Evolutionary conservation across 1,140 invertebrate genomes (phyloP), one percentile per base, ranked within the genome.

Genomic region (Drosophila kanapiae): DNA sequence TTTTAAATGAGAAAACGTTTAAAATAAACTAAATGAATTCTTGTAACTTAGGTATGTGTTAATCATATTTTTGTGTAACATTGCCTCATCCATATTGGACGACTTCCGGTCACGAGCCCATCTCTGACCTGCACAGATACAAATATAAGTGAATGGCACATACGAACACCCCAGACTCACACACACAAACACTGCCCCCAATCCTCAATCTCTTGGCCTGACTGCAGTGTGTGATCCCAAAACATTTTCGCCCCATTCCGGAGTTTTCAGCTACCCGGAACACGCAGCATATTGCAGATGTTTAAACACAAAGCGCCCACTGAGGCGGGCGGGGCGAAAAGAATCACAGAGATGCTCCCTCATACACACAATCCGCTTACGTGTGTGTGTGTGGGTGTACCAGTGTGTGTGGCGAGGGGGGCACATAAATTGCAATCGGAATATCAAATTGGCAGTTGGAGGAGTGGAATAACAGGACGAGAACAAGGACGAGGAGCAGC

Each of bases 391-490:
- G 16, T 29, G n/a, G 53, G 18, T 63, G 60, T 37, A n/a, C n/a
- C 13, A 11, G 63, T n/a, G 47, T 58, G 40, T 60, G 62, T 48
- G 51, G 43, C 11, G n/a, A 47, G 35, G 76, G 61, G 67, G 54
- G 78, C 67, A 82, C 85, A 90, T 90, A 90, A 90, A 90, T 85
- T 90, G 85, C 85, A 90, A 90, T 90, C 85, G 85, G 85, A 90
- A 90, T 90, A 90, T 90, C 81, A 90, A 90, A 90, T 91, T 90
- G 85, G 85, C 86, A 82, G 71, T 60, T 62, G 75, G 45, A 72
- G 48, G 67, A 45, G 31, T 38, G 38, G 31, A 45, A 53, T 48
- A 86, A 59, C 57, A 71, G 81, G 59, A 69, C 59, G 45, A 51
- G 47, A 53, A 42, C 67, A 69, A 63, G 58, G 68, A 57, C 67